Percentiles rank a stretch among this genome's conserved stretches.
Conservation (phyloP, 1,140 invertebrate genomes). For the Neoseiulus cucumeris region DNA sequence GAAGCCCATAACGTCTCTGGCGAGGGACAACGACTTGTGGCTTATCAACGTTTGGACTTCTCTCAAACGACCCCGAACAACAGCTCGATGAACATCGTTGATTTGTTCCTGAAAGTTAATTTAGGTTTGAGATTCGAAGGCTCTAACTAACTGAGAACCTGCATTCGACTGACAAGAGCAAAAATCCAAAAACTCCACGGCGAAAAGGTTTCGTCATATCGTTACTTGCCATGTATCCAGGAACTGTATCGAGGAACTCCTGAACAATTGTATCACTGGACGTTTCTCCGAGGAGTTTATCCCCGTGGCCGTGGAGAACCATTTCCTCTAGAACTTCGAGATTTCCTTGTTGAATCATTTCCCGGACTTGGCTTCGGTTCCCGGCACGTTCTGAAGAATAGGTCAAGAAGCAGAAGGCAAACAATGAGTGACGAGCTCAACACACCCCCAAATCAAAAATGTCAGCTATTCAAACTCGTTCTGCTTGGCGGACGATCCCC, state of each 20-base stretch:
- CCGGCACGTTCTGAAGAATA: not conserved
- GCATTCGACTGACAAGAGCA: too few species aligned
- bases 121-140: too few species aligned
- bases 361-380: not conserved
- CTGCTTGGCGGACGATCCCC: too few species aligned
- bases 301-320: constrained; percentile 30
- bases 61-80: constrained; percentile 57
- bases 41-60: constrained; percentile 66
- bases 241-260: constrained; percentile 43
- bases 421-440: too few species aligned
- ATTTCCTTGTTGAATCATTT: constrained; percentile 24
- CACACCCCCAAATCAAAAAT: too few species aligned
- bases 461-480: too few species aligned
- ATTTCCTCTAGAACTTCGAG: constrained; percentile 28
- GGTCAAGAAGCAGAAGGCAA: too few species aligned
- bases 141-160: too few species aligned
- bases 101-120: constrained; percentile 19
- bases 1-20: constrained; percentile 60
- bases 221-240: constrained; percentile 39
- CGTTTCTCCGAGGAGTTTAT: constrained; percentile 27
- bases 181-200: too few species aligned
- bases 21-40: constrained; percentile 68
- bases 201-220: too few species aligned
- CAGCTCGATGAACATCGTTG: constrained; percentile 39
- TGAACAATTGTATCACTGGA: constrained; percentile 41